phyloP scores from a whole-genome alignment of 2,888 invertebrate species.

The Torymus tubicola region DNA sequence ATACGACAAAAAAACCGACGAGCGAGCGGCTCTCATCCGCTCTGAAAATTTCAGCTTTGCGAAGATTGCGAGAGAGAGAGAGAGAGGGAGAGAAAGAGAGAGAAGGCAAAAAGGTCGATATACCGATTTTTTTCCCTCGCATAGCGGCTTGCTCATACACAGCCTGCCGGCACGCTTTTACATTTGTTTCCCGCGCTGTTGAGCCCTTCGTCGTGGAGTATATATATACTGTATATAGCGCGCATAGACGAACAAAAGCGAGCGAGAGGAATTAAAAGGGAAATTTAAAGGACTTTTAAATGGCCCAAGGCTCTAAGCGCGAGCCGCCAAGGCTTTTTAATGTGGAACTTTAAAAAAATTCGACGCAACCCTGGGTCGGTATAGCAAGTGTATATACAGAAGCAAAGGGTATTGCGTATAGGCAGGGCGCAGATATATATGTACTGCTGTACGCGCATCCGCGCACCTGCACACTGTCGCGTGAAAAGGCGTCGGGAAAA shows the following conservation, averaged over 20 bases:
- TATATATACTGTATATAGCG: background rate
- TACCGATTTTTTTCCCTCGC: background rate
- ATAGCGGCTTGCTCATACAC: too few relatives aligned
- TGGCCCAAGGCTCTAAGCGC: constrained; percentile 16
- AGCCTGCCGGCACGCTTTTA: too few relatives aligned
- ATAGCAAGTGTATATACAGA: background rate
- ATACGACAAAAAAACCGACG: constrained; percentile 12
- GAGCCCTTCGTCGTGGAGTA: background rate
- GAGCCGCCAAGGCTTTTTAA: background rate
- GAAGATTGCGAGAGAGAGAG: constrained; percentile 2
- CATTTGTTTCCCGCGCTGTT: background rate
- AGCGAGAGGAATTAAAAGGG: constrained; percentile 20
- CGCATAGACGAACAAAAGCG: constrained; percentile 21
- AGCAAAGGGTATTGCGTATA: background rate
- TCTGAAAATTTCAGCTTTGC: constrained; percentile 36
- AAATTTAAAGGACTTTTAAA: constrained; percentile 46
- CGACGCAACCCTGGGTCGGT: background rate
- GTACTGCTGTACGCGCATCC: constrained; percentile 29
- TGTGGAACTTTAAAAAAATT: constrained; percentile 31
- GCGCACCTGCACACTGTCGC: constrained; percentile 45
- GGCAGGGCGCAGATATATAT: too few relatives aligned
- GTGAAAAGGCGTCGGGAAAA: constrained; percentile 29
- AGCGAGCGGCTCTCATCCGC: constrained; percentile 14
- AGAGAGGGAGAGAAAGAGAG: background rate
- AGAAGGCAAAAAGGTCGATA: constrained; percentile 2